phyloP scores from a whole-genome alignment of 2,113 vertebrate genomes.

The Corythaixoides concolor region DNA sequence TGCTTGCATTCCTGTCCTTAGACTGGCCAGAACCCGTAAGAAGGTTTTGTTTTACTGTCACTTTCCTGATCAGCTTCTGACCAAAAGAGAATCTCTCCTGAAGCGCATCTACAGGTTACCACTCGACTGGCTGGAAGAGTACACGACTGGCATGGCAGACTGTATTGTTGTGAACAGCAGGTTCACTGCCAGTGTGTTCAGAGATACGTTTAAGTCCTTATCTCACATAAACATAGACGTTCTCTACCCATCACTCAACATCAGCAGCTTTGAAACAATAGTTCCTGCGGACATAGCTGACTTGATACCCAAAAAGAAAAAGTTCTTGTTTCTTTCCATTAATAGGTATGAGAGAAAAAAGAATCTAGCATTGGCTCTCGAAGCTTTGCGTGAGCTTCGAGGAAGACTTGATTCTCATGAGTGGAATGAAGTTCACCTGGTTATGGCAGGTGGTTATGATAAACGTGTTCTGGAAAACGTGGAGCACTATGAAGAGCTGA shows the following conservation, averaged over 20 bases:
- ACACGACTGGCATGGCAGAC: slow-evolving; percentile 96
- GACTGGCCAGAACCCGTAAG: slow-evolving; percentile 85
- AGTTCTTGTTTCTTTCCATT: slow-evolving; percentile 90
- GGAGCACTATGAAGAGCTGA: slow-evolving; percentile 88
- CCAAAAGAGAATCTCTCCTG: slow-evolving; percentile 81
- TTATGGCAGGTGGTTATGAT: slow-evolving; percentile 94
- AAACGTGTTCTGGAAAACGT: slow-evolving; percentile 89
- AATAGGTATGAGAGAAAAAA: slow-evolving; percentile 98
- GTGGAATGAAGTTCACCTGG: slow-evolving; percentile 84
- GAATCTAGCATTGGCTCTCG: slow-evolving; percentile 85
- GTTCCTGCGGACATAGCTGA: slow-evolving; percentile 72
- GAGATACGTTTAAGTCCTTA: slow-evolving; percentile 86
- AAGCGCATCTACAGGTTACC: slow-evolving; percentile 89
- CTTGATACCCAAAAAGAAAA: slow-evolving; percentile 79
- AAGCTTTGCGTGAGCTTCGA: slow-evolving; percentile 80
- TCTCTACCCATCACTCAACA: slow-evolving; percentile 93
- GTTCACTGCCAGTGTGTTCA: slow-evolving; percentile 90
- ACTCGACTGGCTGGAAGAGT: slow-evolving; percentile 91
- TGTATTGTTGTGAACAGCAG: slow-evolving; percentile 92
- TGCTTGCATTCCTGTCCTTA: slow-evolving; percentile 91
- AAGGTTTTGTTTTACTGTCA: slow-evolving; percentile 98
- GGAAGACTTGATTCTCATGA: slow-evolving; percentile 70
- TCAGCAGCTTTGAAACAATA: slow-evolving; percentile 79
- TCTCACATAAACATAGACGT: slow-evolving; percentile 81
- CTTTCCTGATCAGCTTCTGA: slow-evolving; percentile 94